A percentile compares a stretch with the other conserved stretches of the same genome.
phyloP scores from a whole-genome alignment of 2,888 invertebrate species.

The Drosophila formosana region DNA sequence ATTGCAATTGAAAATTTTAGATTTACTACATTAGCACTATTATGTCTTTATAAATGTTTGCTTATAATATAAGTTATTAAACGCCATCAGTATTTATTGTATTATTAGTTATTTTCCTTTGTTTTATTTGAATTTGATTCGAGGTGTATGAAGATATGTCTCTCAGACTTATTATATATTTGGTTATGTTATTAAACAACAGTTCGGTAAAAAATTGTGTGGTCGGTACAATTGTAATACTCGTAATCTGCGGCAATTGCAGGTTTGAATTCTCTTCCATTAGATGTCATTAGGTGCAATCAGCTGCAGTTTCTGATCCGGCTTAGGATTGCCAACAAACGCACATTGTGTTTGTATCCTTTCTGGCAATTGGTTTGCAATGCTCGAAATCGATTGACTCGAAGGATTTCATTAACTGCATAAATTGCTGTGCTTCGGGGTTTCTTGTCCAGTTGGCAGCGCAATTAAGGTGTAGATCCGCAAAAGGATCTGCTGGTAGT shows the following conservation, averaged over 20 bases:
- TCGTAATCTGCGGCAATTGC: background rate
- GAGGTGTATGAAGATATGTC: no score
- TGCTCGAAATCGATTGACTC: constrained; percentile 70
- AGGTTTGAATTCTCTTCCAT: constrained; percentile 9
- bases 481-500: constrained; percentile 46
- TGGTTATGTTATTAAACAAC: no score
- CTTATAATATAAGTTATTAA: no score
- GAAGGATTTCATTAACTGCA: constrained; percentile 59
- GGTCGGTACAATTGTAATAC: background rate
- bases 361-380: constrained; percentile 68
- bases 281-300: constrained; percentile 15
- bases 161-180: no score
- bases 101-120: no score
- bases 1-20: no score
- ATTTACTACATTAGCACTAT: no score
- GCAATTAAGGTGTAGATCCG: constrained; percentile 79
- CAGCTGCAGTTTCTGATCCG: constrained; percentile 8
- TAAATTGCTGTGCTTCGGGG: constrained; percentile 37
- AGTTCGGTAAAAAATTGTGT: background rate
- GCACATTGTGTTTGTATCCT: constrained; percentile 23
- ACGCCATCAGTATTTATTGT: no score
- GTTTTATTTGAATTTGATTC: no score
- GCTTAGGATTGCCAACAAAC: constrained; percentile 24
- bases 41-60: no score
- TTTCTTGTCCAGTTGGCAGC: constrained; percentile 44